Percentiles rank a stretch among this genome's conserved stretches.
These are phyloP conservation scores for Paralinhomoeus sp. DNA, from an alignment of 2,888 invertebrate genomes.

Conservation along the genomic window DNA sequence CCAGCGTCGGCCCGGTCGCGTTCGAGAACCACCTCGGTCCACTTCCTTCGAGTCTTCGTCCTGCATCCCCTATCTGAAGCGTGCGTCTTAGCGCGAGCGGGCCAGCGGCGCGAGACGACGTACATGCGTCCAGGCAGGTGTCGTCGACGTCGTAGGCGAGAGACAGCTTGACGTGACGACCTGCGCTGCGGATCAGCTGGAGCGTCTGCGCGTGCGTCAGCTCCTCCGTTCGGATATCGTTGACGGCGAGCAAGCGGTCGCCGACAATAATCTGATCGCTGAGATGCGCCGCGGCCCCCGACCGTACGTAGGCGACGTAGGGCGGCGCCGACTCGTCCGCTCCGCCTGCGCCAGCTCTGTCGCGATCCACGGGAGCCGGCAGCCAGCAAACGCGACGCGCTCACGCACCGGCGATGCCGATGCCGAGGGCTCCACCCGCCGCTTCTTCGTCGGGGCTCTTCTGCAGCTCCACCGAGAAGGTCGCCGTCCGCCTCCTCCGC, in stretches of 20 bases:
- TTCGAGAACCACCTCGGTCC: conserved; percentile 46
- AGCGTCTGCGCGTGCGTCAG: conserved; percentile 55
- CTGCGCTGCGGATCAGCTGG: conserved; percentile 47
- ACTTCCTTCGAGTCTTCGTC: conserved; percentile 6
- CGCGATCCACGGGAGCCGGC: no score
- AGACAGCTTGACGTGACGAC: conserved; percentile 50
- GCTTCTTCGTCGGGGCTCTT: no score
- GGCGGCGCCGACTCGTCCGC: conserved; percentile 44
- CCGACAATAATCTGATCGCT: conserved; percentile 32
- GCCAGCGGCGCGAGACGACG: conserved; percentile 51
- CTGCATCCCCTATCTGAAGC: background rate
- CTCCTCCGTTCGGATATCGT: conserved; percentile 50
- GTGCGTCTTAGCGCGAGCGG: conserved; percentile 48
- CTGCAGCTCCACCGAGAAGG: no score
- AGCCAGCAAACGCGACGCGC: no score
- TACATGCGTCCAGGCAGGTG: conserved; percentile 52
- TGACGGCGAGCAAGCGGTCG: conserved; percentile 54
- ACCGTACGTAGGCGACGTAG: conserved; percentile 43
- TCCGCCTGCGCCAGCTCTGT: conserved; percentile 32
- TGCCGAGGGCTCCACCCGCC: no score
- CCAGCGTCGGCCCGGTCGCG: conserved; percentile 62
- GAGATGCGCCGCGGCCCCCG: conserved; percentile 45
- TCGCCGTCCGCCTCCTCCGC: no score
- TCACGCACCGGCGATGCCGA: no score
- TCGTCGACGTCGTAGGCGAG: conserved; percentile 60